Base-by-base conservation (phyloP, 1,140 invertebrate species). In the Xylocopa sonorina region DNA sequence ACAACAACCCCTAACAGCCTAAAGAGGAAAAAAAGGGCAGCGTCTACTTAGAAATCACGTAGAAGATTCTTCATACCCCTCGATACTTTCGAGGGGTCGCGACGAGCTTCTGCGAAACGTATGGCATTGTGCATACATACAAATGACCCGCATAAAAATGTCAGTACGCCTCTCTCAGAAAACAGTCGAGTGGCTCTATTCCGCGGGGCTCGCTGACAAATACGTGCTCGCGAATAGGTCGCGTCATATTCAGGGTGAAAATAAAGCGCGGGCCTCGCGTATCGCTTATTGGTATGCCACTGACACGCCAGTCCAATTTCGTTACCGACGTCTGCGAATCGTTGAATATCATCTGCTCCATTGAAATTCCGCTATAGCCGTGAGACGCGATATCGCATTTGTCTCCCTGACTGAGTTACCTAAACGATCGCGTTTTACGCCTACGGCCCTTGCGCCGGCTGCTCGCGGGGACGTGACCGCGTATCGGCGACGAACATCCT, bases 301-400 rank as follows among this genome's bases (percentile, higher is more conserved):
- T 83, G 75, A 87, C 85, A 86, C 78, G 76, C 81, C 69, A 69
- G 84, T 83, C 78, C 85, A 87, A 87, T 88, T 88, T 87, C 82
- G 84, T 86, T 87, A 86, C 78, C 83, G 82, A 82, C 76, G 77
- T 88, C 80, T 86, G 80, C 85, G 85, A 85, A 88, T 88, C 87
- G 83, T 77, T 80, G 85, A 88, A 88, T 88, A 88, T 88, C 87
- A 87, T 87, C 77, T 85, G 85, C 83, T 82, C 87, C 87, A 88
- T 88, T 88, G 87, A 85, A 88, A 88, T 88, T 88, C 87, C 68
- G 69, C 62, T 74, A 81, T 85, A 80, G 83, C 80, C 75, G 84
- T 63, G 87, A 85, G 82, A 85, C 66, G 74, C 81, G 80, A 88
- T 88, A 88, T 88, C 87, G 76, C 86, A 88, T 88, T 88, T 88